Evolutionary conservation across 2,797 vertebrate species (phyloP).

Genomic region (Lacerta bilineata): DNA sequence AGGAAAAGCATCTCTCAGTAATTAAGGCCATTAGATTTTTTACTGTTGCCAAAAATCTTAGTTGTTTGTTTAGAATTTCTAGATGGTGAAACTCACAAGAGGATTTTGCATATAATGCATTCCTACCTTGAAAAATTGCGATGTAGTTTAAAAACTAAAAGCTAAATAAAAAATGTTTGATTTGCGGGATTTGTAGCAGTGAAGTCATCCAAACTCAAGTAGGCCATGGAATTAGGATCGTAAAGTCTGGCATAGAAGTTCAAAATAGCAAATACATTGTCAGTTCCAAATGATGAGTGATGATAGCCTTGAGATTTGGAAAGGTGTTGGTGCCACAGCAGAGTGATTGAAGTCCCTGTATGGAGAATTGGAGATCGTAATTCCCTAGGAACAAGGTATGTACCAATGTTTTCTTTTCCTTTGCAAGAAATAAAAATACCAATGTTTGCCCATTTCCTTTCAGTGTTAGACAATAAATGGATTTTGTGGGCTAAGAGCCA

Average conservation of each 20-base stretch:
- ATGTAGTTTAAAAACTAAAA: too few species aligned
- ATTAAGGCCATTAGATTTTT: neutral
- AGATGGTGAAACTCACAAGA: neutral
- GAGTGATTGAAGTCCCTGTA: neutral
- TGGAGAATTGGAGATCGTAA: neutral
- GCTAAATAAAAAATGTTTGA: too few species aligned
- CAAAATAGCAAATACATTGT: conserved; percentile 3
- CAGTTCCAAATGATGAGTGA: neutral
- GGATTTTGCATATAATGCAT: neutral
- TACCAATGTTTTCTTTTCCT: neutral
- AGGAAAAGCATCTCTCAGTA: neutral
- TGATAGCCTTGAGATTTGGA: neutral
- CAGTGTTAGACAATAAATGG: neutral
- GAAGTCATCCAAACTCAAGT: neutral
- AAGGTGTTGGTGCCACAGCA: conserved; percentile 7
- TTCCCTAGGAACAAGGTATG: neutral
- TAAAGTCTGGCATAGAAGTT: neutral
- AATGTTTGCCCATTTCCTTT: fast-evolving
- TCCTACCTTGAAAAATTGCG: neutral
- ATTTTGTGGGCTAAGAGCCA: neutral
- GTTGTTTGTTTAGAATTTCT: neutral
- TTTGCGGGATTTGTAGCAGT: neutral
- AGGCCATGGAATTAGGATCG: neutral
- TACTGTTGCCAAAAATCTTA: neutral
- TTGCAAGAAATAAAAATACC: neutral